phyloP scores from a whole-genome alignment of 30 jellyfish, hydroid and myxozoan genomes.

The Cassiopea andromeda region DNA sequence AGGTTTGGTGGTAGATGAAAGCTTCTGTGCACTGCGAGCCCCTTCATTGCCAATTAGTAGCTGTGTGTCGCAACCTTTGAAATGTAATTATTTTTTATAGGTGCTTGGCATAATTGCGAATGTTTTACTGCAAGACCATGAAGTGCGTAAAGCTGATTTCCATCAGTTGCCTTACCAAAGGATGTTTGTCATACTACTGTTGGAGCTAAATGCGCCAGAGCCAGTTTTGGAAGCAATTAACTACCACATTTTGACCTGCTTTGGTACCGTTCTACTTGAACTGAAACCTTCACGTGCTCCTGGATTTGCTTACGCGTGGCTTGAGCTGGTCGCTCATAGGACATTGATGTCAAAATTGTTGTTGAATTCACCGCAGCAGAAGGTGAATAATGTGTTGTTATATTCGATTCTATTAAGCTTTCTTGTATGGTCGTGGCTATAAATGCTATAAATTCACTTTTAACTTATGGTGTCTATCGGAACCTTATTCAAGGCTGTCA shows the following conservation, averaged over 20 bases:
- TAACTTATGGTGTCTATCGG: too few species aligned
- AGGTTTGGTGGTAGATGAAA: too few species aligned
- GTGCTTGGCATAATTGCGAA: slow-evolving; percentile 91
- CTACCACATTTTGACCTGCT: slow-evolving; percentile 86
- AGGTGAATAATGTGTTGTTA: slow-evolving; percentile 49
- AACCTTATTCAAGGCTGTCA: too few species aligned
- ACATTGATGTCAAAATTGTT: slow-evolving; percentile 89
- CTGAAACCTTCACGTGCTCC: slow-evolving; percentile 94
- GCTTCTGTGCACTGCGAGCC: background rate
- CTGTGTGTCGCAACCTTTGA: background rate
- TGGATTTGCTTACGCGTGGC: slow-evolving; percentile 98
- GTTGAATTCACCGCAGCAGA: slow-evolving; percentile 92
- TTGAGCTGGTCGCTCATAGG: slow-evolving; percentile 93
- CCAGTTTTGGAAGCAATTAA: slow-evolving; percentile 96
- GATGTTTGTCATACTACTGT: slow-evolving; percentile 84
- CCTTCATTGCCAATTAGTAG: background rate
- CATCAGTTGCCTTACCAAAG: slow-evolving; percentile 96
- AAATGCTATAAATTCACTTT: too few species aligned
- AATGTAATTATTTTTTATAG: slow-evolving; percentile 9
- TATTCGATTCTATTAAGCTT: too few species aligned
- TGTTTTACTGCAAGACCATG: slow-evolving; percentile 92
- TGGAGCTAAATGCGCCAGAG: slow-evolving; percentile 97
- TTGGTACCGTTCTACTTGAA: slow-evolving; percentile 88
- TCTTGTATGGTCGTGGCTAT: too few species aligned
- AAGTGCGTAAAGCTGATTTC: slow-evolving; percentile 79